These are phyloP conservation scores for Phylloscopus whistleri DNA, from an alignment of 2,113 vertebrate species.

Conservation along the genomic window DNA sequence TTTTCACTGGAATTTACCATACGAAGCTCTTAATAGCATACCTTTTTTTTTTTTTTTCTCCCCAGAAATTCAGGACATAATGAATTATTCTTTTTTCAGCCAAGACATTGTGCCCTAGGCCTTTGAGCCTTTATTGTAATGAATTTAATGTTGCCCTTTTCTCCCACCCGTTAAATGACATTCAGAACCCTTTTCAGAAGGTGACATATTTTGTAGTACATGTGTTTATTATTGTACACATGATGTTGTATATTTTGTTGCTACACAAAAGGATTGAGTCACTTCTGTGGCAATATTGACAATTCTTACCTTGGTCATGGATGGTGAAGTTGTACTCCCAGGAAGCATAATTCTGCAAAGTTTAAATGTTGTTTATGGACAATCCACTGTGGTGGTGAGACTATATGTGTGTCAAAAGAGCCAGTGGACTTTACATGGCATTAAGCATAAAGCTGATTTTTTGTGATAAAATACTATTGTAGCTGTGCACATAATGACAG, in stretches of 20 bases:
- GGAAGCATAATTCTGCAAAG: neutral
- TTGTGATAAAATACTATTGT: neutral
- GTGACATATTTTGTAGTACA: neutral
- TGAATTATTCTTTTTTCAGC: neutral
- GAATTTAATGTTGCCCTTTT: neutral
- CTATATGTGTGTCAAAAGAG: accelerated
- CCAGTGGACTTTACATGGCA: neutral
- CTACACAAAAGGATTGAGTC: neutral
- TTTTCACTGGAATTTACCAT: neutral
- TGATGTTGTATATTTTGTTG: neutral
- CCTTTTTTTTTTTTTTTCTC: neutral
- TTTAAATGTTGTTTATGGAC: neutral
- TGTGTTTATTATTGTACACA: neutral
- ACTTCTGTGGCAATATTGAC: neutral
- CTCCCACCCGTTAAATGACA: neutral
- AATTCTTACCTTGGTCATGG: neutral
- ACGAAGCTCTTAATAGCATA: neutral
- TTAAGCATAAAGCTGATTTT: neutral
- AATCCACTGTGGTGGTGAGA: neutral
- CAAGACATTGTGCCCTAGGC: neutral
- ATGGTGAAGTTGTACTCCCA: neutral
- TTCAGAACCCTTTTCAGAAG: conserved; percentile 32
- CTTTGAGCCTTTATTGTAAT: conserved; percentile 7
- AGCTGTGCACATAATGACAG: neutral
- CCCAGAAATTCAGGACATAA: neutral